These are phyloP conservation scores for Cotesia vestalis DNA, from an alignment of 1,140 invertebrate species.

Conservation along the genomic window DNA sequence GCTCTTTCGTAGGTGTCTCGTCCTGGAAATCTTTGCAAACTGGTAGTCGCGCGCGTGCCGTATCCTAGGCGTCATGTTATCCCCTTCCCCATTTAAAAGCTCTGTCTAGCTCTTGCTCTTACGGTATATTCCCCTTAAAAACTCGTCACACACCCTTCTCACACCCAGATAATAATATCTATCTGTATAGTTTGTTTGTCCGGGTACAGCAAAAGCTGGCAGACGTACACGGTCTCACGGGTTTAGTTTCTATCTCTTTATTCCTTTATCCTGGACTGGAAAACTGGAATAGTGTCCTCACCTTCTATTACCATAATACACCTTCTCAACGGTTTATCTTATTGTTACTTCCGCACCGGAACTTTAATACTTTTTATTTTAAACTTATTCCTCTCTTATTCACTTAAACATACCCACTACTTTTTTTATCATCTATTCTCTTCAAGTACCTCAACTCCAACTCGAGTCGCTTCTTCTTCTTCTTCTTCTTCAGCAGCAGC, in stretches of 20 bases:
- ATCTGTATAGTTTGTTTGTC: constrained; percentile 3
- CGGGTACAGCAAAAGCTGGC: background rate
- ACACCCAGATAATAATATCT: constrained; percentile 17
- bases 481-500: too few relatives aligned
- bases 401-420: background rate
- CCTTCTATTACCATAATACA: constrained; percentile 27
- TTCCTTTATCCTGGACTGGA: constrained; percentile 10
- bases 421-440: too few relatives aligned
- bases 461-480: background rate
- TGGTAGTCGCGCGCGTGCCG: constrained; percentile 37
- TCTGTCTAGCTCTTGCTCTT: background rate
- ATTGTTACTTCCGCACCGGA: constrained; percentile 8
- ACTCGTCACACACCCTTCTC: background rate
- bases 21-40: constrained; percentile 34
- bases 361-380: too few relatives aligned
- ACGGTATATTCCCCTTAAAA: background rate
- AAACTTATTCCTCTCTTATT: constrained; percentile 7
- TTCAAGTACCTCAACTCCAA: background rate
- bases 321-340: constrained; percentile 23
- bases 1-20: constrained; percentile 19
- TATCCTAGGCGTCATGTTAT: constrained; percentile 33
- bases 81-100: background rate
- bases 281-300: background rate
- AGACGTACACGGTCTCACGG: constrained; percentile 1
- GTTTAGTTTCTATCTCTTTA: constrained; percentile 17